These are phyloP conservation scores for Bombus huntii DNA, from an alignment of 1,140 invertebrate species.

Conservation along the genomic window DNA sequence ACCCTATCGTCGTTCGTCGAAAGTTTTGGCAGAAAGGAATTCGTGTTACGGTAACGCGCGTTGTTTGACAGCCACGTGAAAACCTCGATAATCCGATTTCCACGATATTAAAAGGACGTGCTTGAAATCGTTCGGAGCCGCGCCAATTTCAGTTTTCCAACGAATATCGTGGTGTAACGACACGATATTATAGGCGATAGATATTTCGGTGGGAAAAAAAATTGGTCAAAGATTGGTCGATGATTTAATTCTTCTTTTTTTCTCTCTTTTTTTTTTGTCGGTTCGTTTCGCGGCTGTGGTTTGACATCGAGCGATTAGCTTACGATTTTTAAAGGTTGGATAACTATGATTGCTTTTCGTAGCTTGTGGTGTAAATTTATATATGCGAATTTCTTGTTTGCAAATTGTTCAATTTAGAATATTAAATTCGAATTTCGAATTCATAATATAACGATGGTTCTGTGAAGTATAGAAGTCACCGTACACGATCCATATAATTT, in stretches of 20 bases:
- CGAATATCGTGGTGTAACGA: background rate
- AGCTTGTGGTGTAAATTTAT: background rate
- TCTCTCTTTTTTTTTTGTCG: background rate
- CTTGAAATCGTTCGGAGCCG: background rate
- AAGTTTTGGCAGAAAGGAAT: conserved; percentile 22
- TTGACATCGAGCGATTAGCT: background rate
- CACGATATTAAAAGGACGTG: conserved; percentile 25
- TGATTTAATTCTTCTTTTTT: too few relatives aligned
- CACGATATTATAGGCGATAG: background rate
- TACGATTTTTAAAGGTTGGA: background rate
- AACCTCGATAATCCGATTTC: conserved; percentile 35
- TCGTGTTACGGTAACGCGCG: conserved; percentile 5
- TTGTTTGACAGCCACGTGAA: conserved; percentile 21
- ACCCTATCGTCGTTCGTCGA: background rate
- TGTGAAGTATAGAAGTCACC: too few relatives aligned
- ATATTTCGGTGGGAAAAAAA: background rate
- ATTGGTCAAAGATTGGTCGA: background rate
- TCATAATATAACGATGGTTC: too few relatives aligned
- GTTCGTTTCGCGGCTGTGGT: background rate
- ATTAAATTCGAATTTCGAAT: background rate
- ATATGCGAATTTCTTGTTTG: too few relatives aligned
- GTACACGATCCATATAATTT: too few relatives aligned
- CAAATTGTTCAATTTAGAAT: background rate
- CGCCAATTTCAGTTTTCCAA: conserved; percentile 14
- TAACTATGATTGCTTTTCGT: background rate